Evolutionary conservation across 2,888 invertebrate genomes (phyloP).

Genomic region (Troilus luridus): DNA sequence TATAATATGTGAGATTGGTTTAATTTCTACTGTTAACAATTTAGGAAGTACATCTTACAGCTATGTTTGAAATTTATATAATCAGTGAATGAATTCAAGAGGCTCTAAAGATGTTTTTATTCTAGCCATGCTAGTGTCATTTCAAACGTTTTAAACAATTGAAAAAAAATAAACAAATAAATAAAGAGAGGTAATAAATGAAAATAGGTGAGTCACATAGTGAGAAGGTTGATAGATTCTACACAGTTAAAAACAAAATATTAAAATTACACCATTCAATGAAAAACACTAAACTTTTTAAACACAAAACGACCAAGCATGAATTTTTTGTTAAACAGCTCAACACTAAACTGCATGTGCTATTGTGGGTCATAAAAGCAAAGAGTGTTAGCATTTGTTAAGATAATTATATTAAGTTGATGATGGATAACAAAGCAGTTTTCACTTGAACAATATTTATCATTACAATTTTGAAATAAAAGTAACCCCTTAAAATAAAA

Average conservation of each 20-base stretch:
- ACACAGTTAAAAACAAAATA: constrained; percentile 41
- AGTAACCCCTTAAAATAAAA: neutral
- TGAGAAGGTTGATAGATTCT: constrained; percentile 18
- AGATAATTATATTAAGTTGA: neutral
- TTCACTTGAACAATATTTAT: neutral
- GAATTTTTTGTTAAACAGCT: constrained; percentile 4
- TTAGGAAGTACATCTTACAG: neutral
- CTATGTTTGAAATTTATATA: neutral
- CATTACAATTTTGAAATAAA: neutral
- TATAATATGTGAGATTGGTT: too few relatives aligned
- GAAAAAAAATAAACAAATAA: neutral
- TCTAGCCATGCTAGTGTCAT: constrained; percentile 22
- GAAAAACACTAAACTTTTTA: constrained; percentile 30
- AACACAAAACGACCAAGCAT: constrained; percentile 13
- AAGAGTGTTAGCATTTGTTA: neutral
- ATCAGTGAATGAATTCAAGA: neutral
- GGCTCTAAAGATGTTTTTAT: neutral
- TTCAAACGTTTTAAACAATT: neutral
- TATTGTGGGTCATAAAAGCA: constrained; percentile 12
- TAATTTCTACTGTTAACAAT: neutral
- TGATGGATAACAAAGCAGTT: neutral
- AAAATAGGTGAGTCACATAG: constrained; percentile 22
- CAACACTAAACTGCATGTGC: constrained; percentile 37
- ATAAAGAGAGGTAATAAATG: neutral
- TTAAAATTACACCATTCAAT: constrained; percentile 26